Percentiles rank a stretch among this genome's conserved stretches.
Conservation (phyloP, 2,888 invertebrate species). For the Dysmachus trigonus region DNA sequence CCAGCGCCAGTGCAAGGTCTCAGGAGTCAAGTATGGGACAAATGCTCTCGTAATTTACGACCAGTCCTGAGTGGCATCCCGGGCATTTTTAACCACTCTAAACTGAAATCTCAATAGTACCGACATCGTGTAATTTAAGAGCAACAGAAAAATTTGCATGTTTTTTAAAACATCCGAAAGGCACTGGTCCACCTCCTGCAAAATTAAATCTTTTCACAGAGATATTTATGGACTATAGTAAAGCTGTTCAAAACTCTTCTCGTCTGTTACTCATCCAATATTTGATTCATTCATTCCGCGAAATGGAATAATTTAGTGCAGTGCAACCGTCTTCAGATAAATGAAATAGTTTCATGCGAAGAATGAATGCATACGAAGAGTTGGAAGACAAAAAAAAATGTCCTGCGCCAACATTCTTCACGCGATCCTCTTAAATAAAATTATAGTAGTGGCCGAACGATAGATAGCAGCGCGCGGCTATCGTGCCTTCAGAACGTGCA, state of each 20-base stretch:
- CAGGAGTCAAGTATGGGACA: not conserved
- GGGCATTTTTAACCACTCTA: not conserved
- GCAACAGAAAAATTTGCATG: not conserved
- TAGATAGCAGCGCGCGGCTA: too few relatives aligned
- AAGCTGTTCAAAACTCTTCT: not conserved
- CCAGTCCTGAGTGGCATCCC: not conserved
- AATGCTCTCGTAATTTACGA: not conserved
- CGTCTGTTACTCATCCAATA: not conserved
- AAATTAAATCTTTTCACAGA: not conserved
- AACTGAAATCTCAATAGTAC: not conserved
- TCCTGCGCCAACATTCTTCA: not conserved
- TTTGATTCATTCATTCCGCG: not conserved
- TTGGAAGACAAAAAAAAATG: not conserved
- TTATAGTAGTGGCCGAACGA: not conserved
- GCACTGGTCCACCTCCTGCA: not conserved
- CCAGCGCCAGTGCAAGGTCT: not conserved
- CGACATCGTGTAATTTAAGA: not conserved
- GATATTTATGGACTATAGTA: not conserved
- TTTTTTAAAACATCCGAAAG: not conserved
- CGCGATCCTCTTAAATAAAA: slow-evolving; percentile 3
- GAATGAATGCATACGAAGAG: not conserved
- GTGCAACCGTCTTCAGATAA: not conserved
- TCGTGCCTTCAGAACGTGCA: not conserved
- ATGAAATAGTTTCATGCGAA: not conserved
- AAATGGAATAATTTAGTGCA: not conserved